Base-by-base conservation (phyloP, 2,797 vertebrate species). In the Pempheris klunzingeri region DNA sequence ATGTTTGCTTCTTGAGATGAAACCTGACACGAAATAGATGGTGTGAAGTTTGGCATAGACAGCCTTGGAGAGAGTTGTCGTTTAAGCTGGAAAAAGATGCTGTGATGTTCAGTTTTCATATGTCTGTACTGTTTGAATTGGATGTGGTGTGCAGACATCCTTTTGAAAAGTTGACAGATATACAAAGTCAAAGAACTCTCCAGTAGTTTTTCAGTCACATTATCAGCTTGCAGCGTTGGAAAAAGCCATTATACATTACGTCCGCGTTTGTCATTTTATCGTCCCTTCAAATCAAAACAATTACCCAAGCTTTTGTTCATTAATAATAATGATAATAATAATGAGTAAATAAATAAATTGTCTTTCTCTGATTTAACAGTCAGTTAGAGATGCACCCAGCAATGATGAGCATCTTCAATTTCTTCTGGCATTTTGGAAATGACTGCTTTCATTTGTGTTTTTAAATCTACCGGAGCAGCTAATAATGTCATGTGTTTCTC, bases 381-480 rank as follows among this genome's bases (percentile, higher is more conserved):
- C 64, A 68, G 43, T 12, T 74, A 55, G 36, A 60, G 50, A 71
- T 18, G 44, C 58, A 57, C 84, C 47, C 46, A 59, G 83, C 76
- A 18, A 43, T 53, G 61, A 86, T 41, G 32, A 77, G 58, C 0
- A 66, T 77, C 61, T 74, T 26, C 13, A 54, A 39, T 85, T 74
- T 72, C 66, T 80, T 70, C 62, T 74, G 76, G 57, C 88, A 81
- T 74, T 84, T 88, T 65, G 17, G 11, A 89, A 91, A 90, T 63
- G 32, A 86, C 69, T 84, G 47, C 24, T 84, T 79, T 78, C 46
- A 57, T 74, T 70, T 44, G 46, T 71, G 61, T 58, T 49, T 30
- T 60, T 75, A 61, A 77, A 78, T 78, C 38, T 17, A 43, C 47
- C 20, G 61, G 64, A 20, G 6, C 20, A n/a, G 54, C 72, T 66